Conservation (phyloP, 2,797 vertebrate species). For the Lutjanus campechanus region DNA sequence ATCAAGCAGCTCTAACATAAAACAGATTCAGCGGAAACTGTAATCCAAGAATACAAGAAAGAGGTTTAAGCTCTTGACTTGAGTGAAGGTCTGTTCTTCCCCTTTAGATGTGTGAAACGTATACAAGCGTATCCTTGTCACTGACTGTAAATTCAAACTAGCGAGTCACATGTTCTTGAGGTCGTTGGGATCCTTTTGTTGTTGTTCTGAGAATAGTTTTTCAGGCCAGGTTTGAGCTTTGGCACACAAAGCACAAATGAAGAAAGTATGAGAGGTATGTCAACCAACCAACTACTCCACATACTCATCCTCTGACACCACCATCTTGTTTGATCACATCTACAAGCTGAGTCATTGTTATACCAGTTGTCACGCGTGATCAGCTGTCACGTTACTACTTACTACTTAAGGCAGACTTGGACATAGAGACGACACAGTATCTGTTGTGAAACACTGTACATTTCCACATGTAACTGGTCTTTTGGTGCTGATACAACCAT, state of each 20-base stretch:
- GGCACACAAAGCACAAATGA: not conserved
- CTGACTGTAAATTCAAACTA: not conserved
- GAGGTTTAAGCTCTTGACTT: too few relatives aligned
- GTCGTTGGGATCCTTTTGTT: not conserved
- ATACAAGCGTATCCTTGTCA: not conserved
- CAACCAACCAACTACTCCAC: slow-evolving; percentile 35
- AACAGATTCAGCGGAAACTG: too few relatives aligned
- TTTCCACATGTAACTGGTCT: not conserved
- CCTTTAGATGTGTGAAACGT: not conserved
- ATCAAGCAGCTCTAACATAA: too few relatives aligned
- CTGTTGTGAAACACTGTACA: not conserved
- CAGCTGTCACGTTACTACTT: not conserved
- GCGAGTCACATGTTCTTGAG: not conserved
- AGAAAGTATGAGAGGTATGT: slow-evolving; percentile 52
- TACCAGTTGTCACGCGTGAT: not conserved
- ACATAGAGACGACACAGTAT: not conserved
- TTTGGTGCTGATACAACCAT: not conserved
- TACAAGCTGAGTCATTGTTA: not conserved
- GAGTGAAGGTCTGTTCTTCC: not conserved
- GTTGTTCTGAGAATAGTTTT: not conserved
- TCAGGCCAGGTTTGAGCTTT: slow-evolving; percentile 1
- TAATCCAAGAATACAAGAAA: too few relatives aligned
- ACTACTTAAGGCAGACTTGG: too few relatives aligned
- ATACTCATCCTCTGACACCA: slow-evolving; percentile 14
- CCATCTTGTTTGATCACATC: not conserved